Evolutionary conservation across 2,113 vertebrate genomes (phyloP).

Genomic region (Nansenia antarctica): DNA sequence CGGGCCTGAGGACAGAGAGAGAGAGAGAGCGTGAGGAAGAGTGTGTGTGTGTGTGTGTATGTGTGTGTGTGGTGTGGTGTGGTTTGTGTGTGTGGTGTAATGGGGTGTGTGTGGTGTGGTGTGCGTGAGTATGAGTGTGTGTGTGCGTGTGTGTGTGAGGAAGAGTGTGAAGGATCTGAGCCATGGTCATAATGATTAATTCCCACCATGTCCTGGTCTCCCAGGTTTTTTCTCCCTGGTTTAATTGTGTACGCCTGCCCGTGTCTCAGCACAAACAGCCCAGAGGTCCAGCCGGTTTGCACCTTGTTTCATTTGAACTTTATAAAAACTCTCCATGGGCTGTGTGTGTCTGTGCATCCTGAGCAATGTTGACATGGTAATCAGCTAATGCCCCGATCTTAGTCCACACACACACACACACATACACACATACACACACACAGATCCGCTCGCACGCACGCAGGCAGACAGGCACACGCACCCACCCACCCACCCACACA

Average conservation of each 20-base stretch:
- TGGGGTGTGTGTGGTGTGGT: no score
- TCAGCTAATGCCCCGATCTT: not conserved
- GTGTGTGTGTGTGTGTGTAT: not conserved
- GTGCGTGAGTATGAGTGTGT: constrained; percentile 10
- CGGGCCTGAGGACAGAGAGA: constrained; percentile 75
- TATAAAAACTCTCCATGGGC: not conserved
- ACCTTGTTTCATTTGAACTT: not conserved
- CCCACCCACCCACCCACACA: not conserved
- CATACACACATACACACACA: not conserved
- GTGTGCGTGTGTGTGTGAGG: not conserved
- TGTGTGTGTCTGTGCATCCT: not conserved
- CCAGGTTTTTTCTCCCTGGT: not conserved
- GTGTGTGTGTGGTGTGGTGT: not conserved
- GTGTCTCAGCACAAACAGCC: not conserved
- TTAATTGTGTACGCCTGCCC: no score
- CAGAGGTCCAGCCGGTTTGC: not conserved
- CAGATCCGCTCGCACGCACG: not conserved
- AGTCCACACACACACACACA: not conserved
- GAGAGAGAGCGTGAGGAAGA: constrained; percentile 12
- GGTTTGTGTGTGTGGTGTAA: not conserved
- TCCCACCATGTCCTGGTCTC: not conserved
- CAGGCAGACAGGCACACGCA: not conserved
- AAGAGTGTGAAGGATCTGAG: no score
- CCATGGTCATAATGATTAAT: not conserved
- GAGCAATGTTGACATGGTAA: not conserved